Evolutionary conservation across 2,113 vertebrate genomes (phyloP).

Genomic region (Martes martes): DNA sequence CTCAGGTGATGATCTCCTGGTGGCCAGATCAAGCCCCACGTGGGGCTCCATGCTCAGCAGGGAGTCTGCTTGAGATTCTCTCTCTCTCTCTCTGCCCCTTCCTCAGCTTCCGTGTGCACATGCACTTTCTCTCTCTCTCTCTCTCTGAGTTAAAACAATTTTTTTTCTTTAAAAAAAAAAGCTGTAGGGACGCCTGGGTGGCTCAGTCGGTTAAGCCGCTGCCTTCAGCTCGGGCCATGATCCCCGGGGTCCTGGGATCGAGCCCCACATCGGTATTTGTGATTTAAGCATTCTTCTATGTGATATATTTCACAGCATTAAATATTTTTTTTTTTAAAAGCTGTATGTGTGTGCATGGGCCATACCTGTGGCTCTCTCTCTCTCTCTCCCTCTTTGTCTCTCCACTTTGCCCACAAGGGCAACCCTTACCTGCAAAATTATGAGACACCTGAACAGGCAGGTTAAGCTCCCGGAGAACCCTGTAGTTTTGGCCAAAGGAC

Average conservation of each 20-base stretch:
- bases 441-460: not conserved
- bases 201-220: too few species aligned
- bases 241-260: too few species aligned
- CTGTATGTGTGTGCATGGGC: not conserved
- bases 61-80: not conserved
- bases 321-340: not conserved
- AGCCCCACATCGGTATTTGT: too few species aligned
- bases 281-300: not conserved
- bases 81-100: not conserved
- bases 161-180: too few species aligned
- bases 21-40: not conserved
- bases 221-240: too few species aligned
- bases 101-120: too few species aligned
- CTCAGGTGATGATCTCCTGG: not conserved
- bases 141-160: not conserved
- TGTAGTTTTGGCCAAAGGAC: not conserved
- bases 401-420: not conserved
- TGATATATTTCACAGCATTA: not conserved
- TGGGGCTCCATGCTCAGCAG: not conserved
- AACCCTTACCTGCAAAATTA: not conserved
- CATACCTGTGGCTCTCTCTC: not conserved
- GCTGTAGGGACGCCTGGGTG: too few species aligned
- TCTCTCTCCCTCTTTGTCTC: not conserved
- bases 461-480: not conserved
- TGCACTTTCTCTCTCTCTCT: not conserved